Conservation (phyloP, 92 coral and sea anemone species). For the Palythoa heliodiscus region DNA sequence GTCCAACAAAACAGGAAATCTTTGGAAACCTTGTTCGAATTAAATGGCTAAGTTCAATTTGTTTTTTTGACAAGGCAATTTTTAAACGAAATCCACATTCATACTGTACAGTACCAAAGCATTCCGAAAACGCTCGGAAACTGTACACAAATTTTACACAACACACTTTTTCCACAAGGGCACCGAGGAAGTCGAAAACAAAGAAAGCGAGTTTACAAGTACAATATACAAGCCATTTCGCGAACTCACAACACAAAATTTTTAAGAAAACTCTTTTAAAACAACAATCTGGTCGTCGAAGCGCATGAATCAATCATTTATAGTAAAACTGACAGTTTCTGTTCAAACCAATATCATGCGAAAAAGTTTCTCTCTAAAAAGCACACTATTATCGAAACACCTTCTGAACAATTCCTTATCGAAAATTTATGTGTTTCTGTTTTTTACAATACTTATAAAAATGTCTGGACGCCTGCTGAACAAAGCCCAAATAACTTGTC, state of each 20-base stretch:
- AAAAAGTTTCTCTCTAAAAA: too few relatives aligned
- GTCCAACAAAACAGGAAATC: too few relatives aligned
- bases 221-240: background rate
- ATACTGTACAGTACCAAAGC: background rate
- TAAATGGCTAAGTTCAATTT: background rate
- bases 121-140: conserved; percentile 4
- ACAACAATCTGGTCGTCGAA: background rate
- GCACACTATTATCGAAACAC: too few relatives aligned
- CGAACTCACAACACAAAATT: background rate
- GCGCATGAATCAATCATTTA: too few relatives aligned
- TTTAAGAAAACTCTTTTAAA: background rate
- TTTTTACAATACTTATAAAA: background rate
- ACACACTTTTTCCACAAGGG: background rate
- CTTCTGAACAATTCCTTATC: too few relatives aligned
- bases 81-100: background rate
- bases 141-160: background rate
- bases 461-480: background rate
- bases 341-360: too few relatives aligned
- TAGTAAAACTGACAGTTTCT: too few relatives aligned
- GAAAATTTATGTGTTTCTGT: background rate
- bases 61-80: background rate
- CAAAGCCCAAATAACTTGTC: background rate
- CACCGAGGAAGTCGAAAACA: conserved; percentile 3
- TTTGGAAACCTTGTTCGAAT: too few relatives aligned
- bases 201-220: background rate